These are phyloP conservation scores for Ichneumon xanthorius DNA, from an alignment of 2,888 invertebrate genomes.

Conservation along the genomic window DNA sequence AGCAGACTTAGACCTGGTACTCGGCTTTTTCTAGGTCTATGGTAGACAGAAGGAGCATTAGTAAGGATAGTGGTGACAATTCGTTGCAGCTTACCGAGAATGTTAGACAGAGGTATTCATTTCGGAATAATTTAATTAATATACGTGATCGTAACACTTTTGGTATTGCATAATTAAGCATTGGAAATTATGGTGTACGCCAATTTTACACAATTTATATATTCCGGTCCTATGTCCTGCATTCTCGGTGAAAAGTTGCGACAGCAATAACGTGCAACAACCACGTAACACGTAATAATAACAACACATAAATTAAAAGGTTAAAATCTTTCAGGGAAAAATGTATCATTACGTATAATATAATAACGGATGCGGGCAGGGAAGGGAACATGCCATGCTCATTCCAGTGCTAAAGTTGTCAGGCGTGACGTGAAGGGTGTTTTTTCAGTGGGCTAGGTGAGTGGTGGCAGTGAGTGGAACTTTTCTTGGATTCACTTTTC, in stretches of 20 bases:
- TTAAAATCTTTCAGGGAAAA: conserved; percentile 58
- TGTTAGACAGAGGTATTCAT: conserved; percentile 22
- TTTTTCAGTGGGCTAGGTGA: conserved; percentile 75
- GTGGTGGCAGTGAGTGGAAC: conserved; percentile 80
- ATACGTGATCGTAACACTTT: too few relatives aligned
- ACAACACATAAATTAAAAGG: conserved; percentile 70
- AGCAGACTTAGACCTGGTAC: conserved; percentile 95
- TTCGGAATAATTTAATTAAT: not conserved
- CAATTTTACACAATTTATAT: not conserved
- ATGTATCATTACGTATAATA: conserved; percentile 54
- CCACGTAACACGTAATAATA: conserved; percentile 76
- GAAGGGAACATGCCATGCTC: conserved; percentile 81
- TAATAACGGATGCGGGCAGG: conserved; percentile 66
- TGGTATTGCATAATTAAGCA: not conserved
- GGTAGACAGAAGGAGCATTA: conserved; percentile 76
- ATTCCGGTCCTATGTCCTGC: conserved; percentile 24
- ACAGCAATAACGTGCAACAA: conserved; percentile 79
- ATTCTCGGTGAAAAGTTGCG: conserved; percentile 59
- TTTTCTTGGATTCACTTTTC: conserved; percentile 66
- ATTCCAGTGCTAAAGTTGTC: conserved; percentile 82
- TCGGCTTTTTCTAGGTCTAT: conserved; percentile 97
- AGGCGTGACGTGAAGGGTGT: conserved; percentile 77
- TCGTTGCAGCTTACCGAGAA: conserved; percentile 42
- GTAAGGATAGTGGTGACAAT: conserved; percentile 55
- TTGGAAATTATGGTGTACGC: not conserved